Evolutionary conservation across 2,797 vertebrate species (phyloP).

Genomic region (Dermochelys coriacea): DNA sequence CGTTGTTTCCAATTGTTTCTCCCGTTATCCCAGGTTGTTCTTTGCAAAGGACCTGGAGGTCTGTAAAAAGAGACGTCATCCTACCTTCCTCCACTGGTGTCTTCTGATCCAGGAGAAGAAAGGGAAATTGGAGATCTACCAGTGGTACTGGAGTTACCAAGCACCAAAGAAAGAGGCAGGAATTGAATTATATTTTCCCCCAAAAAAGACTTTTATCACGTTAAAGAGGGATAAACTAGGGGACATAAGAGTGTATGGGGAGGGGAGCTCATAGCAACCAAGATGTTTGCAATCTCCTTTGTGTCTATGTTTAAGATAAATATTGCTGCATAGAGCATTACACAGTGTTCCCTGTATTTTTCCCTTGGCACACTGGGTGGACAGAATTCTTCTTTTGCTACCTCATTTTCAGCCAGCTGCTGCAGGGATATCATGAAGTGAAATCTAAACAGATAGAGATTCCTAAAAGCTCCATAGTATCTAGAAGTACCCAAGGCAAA

Average conservation of each 20-base stretch:
- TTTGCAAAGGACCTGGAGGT: background rate
- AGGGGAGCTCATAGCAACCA: background rate
- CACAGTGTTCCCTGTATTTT: background rate
- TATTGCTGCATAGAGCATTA: background rate
- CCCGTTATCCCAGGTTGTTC: background rate
- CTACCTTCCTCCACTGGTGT: background rate
- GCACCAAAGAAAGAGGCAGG: background rate
- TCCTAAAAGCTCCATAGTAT: background rate
- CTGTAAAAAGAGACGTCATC: background rate
- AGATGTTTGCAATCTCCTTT: background rate
- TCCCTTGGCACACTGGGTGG: background rate
- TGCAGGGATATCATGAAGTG: background rate
- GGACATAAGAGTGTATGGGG: background rate
- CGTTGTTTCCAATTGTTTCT: background rate
- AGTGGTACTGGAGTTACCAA: background rate
- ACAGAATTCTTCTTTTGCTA: background rate
- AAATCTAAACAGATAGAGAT: background rate
- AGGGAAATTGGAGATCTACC: background rate
- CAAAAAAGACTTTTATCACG: background rate
- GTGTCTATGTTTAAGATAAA: background rate
- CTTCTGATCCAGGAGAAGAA: background rate
- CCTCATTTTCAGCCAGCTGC: background rate
- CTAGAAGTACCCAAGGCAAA: background rate
- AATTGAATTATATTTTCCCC: background rate
- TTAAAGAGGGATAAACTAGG: background rate